Percentiles rank a stretch among this genome's conserved stretches.
Conservation (phyloP, 1,140 invertebrate genomes). For the Brachionus calyciflorus region DNA sequence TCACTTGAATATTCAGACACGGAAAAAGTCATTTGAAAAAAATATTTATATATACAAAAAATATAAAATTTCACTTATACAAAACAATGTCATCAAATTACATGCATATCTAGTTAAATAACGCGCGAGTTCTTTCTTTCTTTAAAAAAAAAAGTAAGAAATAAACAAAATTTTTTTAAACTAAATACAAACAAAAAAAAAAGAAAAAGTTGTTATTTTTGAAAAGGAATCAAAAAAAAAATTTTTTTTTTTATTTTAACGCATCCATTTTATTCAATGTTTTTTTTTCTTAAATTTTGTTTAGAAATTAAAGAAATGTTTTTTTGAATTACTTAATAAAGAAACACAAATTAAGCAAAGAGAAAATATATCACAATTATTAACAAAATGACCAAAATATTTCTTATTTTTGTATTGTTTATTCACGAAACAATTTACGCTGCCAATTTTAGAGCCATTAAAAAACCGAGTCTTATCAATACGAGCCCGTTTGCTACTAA, state of each 20-base stretch:
- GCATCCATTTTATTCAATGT: not conserved
- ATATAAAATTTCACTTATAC: too few species aligned
- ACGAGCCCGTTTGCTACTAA: slow-evolving; percentile 19
- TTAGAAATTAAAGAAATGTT: slow-evolving; percentile 27
- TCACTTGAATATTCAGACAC: slow-evolving; percentile 37
- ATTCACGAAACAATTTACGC: not conserved
- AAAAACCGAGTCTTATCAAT: not conserved
- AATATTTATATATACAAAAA: slow-evolving; percentile 22
- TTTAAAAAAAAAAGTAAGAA: not conserved
- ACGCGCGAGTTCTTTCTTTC: not conserved
- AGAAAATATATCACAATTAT: too few species aligned
- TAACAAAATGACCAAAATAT: too few species aligned
- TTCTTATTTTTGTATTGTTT: not conserved
- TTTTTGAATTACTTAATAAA: slow-evolving; percentile 2
- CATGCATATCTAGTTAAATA: slow-evolving; percentile 3
- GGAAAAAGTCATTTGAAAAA: slow-evolving; percentile 1
- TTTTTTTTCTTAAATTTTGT: not conserved
- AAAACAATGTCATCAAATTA: slow-evolving; percentile 27
- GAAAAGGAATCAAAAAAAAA: not conserved
- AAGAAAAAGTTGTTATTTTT: too few species aligned
- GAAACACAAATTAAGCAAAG: not conserved
- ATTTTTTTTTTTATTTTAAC: not conserved
- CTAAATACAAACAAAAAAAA: too few species aligned
- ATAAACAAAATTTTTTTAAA: too few species aligned
- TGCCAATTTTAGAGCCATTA: not conserved